phyloP scores from a whole-genome alignment of 92 coral and sea anemone species.

The Heliopora coerulea region DNA sequence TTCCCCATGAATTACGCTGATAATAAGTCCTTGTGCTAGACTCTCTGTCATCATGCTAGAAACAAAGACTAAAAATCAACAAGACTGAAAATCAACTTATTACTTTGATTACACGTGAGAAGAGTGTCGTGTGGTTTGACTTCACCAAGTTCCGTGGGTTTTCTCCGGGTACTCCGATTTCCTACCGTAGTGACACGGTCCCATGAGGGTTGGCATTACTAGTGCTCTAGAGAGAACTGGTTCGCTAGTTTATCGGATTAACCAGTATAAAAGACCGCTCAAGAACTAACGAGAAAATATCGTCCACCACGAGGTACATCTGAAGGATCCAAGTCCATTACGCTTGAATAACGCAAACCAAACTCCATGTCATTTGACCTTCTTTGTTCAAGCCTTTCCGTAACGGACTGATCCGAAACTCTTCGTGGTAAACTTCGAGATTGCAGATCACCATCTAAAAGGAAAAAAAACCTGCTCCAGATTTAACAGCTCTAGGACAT shows the following conservation, averaged over 20 bases:
- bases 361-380: not conserved
- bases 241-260: too few relatives aligned
- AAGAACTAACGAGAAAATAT: slow-evolving; percentile 16
- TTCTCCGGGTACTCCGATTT: too few relatives aligned
- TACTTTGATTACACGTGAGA: too few relatives aligned
- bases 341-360: not conserved
- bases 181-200: too few relatives aligned
- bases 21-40: not conserved
- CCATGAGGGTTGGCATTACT: too few relatives aligned
- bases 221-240: too few relatives aligned
- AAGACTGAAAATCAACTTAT: too few relatives aligned
- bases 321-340: slow-evolving; percentile 12
- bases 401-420: not conserved
- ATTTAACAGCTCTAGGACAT: too few relatives aligned
- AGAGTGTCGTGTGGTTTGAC: too few relatives aligned
- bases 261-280: too few relatives aligned
- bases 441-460: not conserved
- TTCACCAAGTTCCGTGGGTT: too few relatives aligned
- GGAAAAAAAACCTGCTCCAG: not conserved
- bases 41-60: not conserved
- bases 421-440: not conserved
- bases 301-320: slow-evolving; percentile 11
- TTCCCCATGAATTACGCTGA: not conserved
- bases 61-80: not conserved
- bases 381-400: not conserved